Conservation (phyloP, 2,888 invertebrate species). For the Campaea margaritaria region DNA sequence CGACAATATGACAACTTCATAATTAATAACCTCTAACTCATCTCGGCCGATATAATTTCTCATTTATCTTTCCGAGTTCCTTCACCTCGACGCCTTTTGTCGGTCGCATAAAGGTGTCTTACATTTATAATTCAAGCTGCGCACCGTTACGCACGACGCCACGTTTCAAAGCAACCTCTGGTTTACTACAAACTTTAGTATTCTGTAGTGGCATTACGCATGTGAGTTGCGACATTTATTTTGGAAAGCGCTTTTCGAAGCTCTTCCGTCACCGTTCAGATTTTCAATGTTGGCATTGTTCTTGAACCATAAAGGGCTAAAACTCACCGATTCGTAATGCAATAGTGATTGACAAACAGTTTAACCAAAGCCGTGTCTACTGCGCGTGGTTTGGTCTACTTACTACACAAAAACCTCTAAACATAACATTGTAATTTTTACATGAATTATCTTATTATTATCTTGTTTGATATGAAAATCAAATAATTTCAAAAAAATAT, state of each 20-base stretch:
- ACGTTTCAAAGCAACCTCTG: conserved; percentile 61
- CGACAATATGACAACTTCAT: conserved; percentile 82
- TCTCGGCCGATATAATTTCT: conserved; percentile 82
- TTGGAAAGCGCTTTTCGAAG: conserved; percentile 41
- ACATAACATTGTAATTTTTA: too few species aligned
- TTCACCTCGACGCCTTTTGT: conserved; percentile 79
- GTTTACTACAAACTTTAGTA: conserved; percentile 23
- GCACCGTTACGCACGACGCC: conserved; percentile 80
- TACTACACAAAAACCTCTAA: too few species aligned
- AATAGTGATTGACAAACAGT: conserved; percentile 19
- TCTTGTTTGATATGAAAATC: too few species aligned
- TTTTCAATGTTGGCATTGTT: conserved; percentile 34
- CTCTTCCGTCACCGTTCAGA: conserved; percentile 31
- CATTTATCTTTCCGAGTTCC: conserved; percentile 81
- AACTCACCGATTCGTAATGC: conserved; percentile 12
- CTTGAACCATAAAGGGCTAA: conserved; percentile 26
- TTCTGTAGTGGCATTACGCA: conserved; percentile 27
- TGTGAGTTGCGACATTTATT: conserved; percentile 41
- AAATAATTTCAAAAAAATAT: too few species aligned
- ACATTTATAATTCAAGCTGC: conserved; percentile 78
- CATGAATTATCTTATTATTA: too few species aligned
- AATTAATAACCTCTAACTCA: conserved; percentile 84
- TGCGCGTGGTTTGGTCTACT: too few species aligned
- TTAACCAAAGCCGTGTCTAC: too few species aligned
- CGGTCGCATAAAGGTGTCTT: conserved; percentile 73